phyloP scores from a whole-genome alignment of 2,888 invertebrate species.

The Alloplasta piceator region DNA sequence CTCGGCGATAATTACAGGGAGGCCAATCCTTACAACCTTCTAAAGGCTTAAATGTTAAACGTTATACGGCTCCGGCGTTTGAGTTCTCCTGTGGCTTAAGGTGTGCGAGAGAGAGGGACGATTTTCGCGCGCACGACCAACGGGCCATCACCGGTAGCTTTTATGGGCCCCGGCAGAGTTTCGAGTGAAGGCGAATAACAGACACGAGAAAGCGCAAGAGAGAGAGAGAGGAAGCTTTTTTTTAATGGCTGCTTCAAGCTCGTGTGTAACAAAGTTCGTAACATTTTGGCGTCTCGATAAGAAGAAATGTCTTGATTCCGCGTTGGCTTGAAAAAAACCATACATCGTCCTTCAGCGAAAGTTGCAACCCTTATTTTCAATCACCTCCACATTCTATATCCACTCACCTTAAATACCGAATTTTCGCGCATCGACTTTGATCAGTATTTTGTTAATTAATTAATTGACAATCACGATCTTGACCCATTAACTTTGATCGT shows the following conservation, averaged over 20 bases:
- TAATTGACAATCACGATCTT: too few species aligned
- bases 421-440: too few species aligned
- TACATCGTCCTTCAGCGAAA: too few species aligned
- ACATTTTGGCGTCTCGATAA: slow-evolving; percentile 43
- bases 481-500: too few species aligned
- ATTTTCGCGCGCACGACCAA: slow-evolving; percentile 69
- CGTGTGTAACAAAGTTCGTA: slow-evolving; percentile 43
- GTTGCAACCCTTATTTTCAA: too few species aligned
- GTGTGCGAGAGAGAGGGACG: slow-evolving; percentile 19
- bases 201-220: slow-evolving; percentile 41
- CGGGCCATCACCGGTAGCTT: slow-evolving; percentile 80
- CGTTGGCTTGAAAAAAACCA: too few species aligned
- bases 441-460: too few species aligned
- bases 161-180: slow-evolving; percentile 75
- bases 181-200: slow-evolving; percentile 38
- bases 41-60: slow-evolving; percentile 83
- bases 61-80: slow-evolving; percentile 73
- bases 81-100: slow-evolving; percentile 23
- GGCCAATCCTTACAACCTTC: slow-evolving; percentile 82
- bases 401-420: too few species aligned
- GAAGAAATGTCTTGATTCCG: slow-evolving; percentile 39
- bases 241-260: slow-evolving; percentile 50
- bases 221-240: slow-evolving; percentile 45
- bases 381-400: too few species aligned
- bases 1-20: slow-evolving; percentile 83